phyloP scores from a whole-genome alignment of 2,797 vertebrate genomes.

The Sebastes itinus region DNA sequence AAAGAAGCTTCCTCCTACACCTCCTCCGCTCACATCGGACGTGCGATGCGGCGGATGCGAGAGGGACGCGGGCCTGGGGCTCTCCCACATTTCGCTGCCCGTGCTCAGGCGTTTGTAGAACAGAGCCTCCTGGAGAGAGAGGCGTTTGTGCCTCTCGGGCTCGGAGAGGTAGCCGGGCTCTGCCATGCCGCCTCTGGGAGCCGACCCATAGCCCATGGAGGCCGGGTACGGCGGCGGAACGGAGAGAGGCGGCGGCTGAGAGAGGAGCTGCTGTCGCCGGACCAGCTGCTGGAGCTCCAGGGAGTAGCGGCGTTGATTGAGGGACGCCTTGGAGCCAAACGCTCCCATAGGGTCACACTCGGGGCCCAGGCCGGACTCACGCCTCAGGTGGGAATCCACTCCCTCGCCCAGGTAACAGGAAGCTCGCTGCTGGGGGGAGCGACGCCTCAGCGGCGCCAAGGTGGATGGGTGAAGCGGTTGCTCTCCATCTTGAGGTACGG shows the following conservation, averaged over 20 bases:
- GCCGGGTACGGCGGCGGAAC: constrained; percentile 70
- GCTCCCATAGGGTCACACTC: constrained; percentile 71
- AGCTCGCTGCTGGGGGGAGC: constrained; percentile 78
- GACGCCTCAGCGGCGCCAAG: constrained; percentile 79
- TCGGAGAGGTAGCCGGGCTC: constrained; percentile 78
- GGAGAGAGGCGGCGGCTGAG: constrained; percentile 77
- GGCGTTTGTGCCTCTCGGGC: constrained; percentile 83
- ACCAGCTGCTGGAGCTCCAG: constrained; percentile 85
- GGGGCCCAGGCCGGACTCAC: constrained; percentile 69
- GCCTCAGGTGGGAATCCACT: constrained; percentile 73
- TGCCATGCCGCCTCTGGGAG: constrained; percentile 57
- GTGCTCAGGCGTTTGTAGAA: constrained; percentile 85
- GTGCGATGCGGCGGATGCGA: constrained; percentile 78
- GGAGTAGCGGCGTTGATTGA: constrained; percentile 82
- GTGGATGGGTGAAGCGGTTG: constrained; percentile 73
- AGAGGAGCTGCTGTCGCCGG: constrained; percentile 81
- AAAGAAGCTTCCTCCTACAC: constrained; percentile 72
- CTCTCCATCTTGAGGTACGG: constrained; percentile 74
- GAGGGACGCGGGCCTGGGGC: constrained; percentile 76
- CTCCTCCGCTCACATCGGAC: constrained; percentile 65
- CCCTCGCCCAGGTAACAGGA: constrained; percentile 80
- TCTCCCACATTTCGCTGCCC: constrained; percentile 83
- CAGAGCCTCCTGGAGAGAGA: constrained; percentile 87
- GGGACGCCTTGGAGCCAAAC: constrained; percentile 70
- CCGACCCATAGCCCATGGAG: constrained; percentile 59